phyloP scores from a whole-genome alignment of 2,888 invertebrate species.

The Sepiola atlantica region DNA sequence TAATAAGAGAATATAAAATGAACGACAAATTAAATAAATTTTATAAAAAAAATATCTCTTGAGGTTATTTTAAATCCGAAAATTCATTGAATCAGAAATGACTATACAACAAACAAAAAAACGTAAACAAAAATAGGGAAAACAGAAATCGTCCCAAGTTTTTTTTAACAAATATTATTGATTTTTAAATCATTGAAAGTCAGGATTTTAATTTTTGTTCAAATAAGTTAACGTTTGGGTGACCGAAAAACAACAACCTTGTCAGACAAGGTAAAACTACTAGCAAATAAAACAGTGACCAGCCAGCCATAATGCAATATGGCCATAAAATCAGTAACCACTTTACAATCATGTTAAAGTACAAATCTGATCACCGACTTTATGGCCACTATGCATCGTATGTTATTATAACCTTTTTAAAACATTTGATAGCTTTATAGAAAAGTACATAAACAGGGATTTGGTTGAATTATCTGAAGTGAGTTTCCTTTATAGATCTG shows the following conservation, averaged over 20 bases:
- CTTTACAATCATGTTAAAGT: neutral
- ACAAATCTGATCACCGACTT: neutral
- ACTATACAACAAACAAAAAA: neutral
- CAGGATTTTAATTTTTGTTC: neutral
- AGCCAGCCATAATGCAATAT: neutral
- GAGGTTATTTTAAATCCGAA: neutral
- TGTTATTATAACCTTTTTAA: neutral
- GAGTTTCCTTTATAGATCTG: neutral
- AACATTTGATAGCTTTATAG: neutral
- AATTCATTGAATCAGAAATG: neutral
- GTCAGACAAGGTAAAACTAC: neutral
- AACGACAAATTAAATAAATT: neutral
- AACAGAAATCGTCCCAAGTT: neutral
- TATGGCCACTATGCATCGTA: neutral
- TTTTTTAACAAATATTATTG: neutral
- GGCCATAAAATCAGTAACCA: neutral
- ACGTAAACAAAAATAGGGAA: conserved; percentile 8
- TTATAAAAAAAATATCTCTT: neutral
- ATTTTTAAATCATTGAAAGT: neutral
- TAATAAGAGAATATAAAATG: neutral
- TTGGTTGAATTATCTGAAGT: neutral
- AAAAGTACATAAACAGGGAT: neutral
- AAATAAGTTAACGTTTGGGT: neutral
- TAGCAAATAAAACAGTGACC: neutral
- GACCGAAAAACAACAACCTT: neutral